phyloP scores from a whole-genome alignment of 1,140 invertebrate species.

The Littorina saxatilis region DNA sequence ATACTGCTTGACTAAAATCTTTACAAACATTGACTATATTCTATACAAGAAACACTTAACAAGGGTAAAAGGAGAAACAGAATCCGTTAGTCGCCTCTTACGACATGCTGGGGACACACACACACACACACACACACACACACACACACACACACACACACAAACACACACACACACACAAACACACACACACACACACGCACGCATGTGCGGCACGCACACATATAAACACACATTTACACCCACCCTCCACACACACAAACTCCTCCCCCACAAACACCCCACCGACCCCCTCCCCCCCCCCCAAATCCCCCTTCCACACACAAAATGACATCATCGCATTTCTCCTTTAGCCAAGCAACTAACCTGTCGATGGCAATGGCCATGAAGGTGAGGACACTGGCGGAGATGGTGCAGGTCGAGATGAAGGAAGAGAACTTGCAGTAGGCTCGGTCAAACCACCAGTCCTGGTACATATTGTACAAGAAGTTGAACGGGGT shows the following conservation, averaged over 20 bases:
- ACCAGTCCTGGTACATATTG: slow-evolving; percentile 87
- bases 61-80: too few relatives aligned
- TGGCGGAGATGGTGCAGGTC: slow-evolving; percentile 90
- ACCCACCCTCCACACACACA: neutral
- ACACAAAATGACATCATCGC: too few relatives aligned
- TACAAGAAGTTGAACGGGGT: slow-evolving; percentile 96
- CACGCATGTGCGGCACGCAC: too few relatives aligned
- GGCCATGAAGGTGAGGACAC: slow-evolving; percentile 94
- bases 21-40: too few relatives aligned
- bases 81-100: too few relatives aligned
- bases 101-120: too few relatives aligned
- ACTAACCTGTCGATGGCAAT: slow-evolving; percentile 95
- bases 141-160: slow-evolving; percentile 25
- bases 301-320: too few relatives aligned
- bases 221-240: neutral
- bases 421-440: slow-evolving; percentile 93
- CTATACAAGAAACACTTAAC: too few relatives aligned
- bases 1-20: too few relatives aligned
- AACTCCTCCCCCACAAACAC: neutral
- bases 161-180: slow-evolving; percentile 18
- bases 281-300: neutral
- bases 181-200: too few relatives aligned
- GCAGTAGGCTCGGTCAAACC: slow-evolving; percentile 90
- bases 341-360: too few relatives aligned
- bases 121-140: slow-evolving; percentile 25